Base-by-base conservation (phyloP, 2,113 vertebrate genomes). In the Oreochromis tanganicae region DNA sequence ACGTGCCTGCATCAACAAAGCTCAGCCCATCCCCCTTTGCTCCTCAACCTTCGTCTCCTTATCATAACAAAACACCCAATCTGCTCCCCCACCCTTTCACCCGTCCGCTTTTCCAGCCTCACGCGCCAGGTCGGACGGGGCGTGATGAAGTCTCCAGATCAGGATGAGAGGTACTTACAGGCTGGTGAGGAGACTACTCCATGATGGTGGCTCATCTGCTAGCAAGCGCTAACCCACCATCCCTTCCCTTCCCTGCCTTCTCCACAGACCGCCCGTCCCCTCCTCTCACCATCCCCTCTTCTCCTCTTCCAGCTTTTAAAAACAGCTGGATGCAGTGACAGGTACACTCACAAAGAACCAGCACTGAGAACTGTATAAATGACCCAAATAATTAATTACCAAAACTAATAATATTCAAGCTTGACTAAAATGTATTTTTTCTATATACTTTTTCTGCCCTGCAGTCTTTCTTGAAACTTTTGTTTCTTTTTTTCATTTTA, bases 101-200 rank as follows among this genome's bases (percentile, higher is more conserved):
- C 50, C 71, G 9, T 24, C 71, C 4, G n/a, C 63, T 43, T 48
- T 50, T 55, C 80, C 63, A 78, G 81, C 36, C 3, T 55, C 43
- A 7, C 13, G 13, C 38, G 13, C 24, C 11, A 36, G 29, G 13
- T 19, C 54, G 1, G 7, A 14, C 4, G 14, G 84, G 52, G 43
- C 24, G 7, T 1, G 48, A 59, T 10, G 21, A 34, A 66, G 85
- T 16, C 14, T 66, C 9, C 1, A 79, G 90, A 88, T 59, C 75
- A 12, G 84, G 21, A 8, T 3, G 14, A 81, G 85, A 82, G 75
- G 81, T 93, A 94, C 94, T 95, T 84, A 95, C 94, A 7, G 63
- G 63, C 82, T 82, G 87, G 46, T 87, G 90, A 93, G 90, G 92
- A 93, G 82, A 83, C 54, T 83, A 89, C 71, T 93, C 90, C 90